Base-by-base conservation (phyloP, 2,797 vertebrate genomes). In the Sebastes reedi region DNA sequence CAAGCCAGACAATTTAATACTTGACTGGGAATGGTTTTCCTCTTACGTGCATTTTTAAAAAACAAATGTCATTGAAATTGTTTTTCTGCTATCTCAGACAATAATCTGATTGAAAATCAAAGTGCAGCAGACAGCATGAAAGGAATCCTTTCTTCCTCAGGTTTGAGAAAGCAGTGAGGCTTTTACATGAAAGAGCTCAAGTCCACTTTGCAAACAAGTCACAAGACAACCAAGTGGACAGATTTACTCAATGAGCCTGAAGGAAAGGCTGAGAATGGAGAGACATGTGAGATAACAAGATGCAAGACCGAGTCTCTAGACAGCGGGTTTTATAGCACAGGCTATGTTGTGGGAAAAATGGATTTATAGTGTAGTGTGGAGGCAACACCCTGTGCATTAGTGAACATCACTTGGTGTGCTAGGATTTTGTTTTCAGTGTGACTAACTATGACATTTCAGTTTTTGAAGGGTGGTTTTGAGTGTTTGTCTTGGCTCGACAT, bases 141-240 rank as follows among this genome's bases (percentile, higher is more conserved):
- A 92, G 90, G 82, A 85, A 78, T 82, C 65, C 74, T 90, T 93
- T 92, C 83, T 91, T 77, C 87, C 61, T 76, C 14, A 61, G 74
- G 74, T 84, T 87, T 84, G 75, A 84, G 67, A 79, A 71, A 86
- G 76, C 87, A 81, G 67, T 3, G 71, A 84, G 72, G 72, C 84
- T 76, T 69, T 85, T 90, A 84, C 84, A 93, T 88, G 73, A 88
- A 85, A 88, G 77, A 79, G 77, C 82, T 83, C 73, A 76, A 88
- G 87, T 87, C 87, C 86, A 92, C 90, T 93, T 93, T 91, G 90
- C 86, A 94, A 90, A 92, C 82, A 77, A 90, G 92, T 95, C 95
- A 96, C 94, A 96, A 94, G 94, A 95, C 90, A 86, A 83, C 80
- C 67, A 50, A 92, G 83, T 80, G 88, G 86, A 93, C 83, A 83